Evolutionary conservation across 2,888 invertebrate genomes (phyloP), one percentile per base, ranked within the genome.

Genomic region (Cephus runcator): DNA sequence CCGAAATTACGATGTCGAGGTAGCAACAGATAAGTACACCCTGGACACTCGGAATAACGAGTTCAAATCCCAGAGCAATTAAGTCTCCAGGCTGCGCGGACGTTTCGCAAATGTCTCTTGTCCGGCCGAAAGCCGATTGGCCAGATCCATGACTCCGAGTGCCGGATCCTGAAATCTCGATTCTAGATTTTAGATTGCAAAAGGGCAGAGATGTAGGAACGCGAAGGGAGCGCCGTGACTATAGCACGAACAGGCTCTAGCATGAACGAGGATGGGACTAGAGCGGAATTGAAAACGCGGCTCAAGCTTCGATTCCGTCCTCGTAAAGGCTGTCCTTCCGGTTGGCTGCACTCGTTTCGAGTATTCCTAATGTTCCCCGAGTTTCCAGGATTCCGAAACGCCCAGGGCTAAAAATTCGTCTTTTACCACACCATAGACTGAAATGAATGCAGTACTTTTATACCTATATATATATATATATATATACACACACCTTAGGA

Each of bases 51-150:
- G 83, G 81, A 85, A 84, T 86, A 89, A 88, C 88, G 87, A 88
- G 86, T 85, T 86, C 85, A 85, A 88, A 85, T 89, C 89, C 89
- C 87, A 77, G 85, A 89, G 88, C 89, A 90, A 90, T 90, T 89
- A 30, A 74, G 30, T 74, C 9, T 35, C 35, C 30, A 30, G 12
- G 71, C 71, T 71, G 12, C 71, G 12, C 31, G 56, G 56, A 56
- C 56, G 56, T 56, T 56, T 56, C 56, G 56, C 56, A 56, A 56
- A 56, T 56, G 56, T 56, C 56, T 23, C 56, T 15, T 34, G 33
- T 34, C 30, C 71, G 4, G 30, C 33, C 12, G 71, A 11, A 31
- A 34, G 71, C 71, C 71, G 71, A 71, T 71, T 71, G 71, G 71
- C 11, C 71, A 23, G 71, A 71, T 56, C 23, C 23, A 23, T 56